phyloP scores from a whole-genome alignment of 2,113 vertebrate species.

The Silurus asotus region DNA sequence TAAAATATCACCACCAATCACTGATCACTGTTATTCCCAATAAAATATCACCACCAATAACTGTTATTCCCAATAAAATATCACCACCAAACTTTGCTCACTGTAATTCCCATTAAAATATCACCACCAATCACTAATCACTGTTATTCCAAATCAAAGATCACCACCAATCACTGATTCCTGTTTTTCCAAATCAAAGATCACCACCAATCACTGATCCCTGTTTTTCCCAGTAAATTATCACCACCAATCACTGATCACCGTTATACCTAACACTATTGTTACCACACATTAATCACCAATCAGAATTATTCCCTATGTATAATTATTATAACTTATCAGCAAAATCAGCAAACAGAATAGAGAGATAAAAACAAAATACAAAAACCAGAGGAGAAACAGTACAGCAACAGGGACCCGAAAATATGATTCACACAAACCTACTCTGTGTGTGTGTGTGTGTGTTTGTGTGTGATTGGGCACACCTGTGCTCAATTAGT shows the following conservation, averaged over 20 bases:
- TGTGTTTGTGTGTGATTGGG: too few species aligned
- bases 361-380: too few species aligned
- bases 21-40: not conserved
- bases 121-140: not conserved
- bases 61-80: not conserved
- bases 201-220: not conserved
- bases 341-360: too few species aligned
- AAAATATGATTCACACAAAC: too few species aligned
- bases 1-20: not conserved
- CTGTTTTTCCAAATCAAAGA: not conserved
- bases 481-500: too few species aligned
- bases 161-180: not conserved
- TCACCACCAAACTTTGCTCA: not conserved
- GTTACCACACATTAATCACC: not conserved
- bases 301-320: not conserved
- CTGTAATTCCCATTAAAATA: not conserved
- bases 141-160: not conserved
- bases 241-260: not conserved
- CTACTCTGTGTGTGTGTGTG: too few species aligned
- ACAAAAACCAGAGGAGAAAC: too few species aligned
- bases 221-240: not conserved
- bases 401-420: too few species aligned
- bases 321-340: too few species aligned
- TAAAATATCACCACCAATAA: not conserved
- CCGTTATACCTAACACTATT: not conserved